Evolutionary conservation across 2,797 vertebrate genomes (phyloP), one percentile per base, ranked within the genome.

Genomic region (Spondyliosoma cantharus): DNA sequence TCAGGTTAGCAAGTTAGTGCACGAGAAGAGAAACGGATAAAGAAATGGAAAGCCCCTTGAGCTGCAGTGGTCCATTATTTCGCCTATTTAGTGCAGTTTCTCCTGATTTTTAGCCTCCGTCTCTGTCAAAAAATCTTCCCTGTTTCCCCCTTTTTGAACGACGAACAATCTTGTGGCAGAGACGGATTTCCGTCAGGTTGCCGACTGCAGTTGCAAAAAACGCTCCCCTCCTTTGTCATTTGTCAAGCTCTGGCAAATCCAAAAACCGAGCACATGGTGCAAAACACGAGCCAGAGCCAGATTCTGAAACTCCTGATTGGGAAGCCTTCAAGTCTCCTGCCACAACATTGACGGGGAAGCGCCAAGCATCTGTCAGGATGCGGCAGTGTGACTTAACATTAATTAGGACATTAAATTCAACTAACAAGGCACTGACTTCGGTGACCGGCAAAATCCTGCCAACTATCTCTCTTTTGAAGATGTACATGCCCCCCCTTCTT

Each of bases 341-440:
- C 54, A 72, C 67, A 71, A 58, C 17, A 19, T 78, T 2, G 9
- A 69, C 17, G 61, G 24, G 57, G 56, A 16, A 2, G 14, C n/a
- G 85, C 86, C 85, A 81, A 84, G 74, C 67, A 74, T 84, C 81
- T 87, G 87, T 78, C 71, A 54, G 70, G 66, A 54, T 22, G 53
- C 63, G 37, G 52, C 57, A 49, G 50, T 74, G 88, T 78, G 59
- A 71, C 70, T 76, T 79, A 68, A 67, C 27, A 25, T 46, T 78
- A 52, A 71, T 76, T 72, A 84, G 76, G 64, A 45, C 27, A 20
- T 80, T 76, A 2, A 56, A 81, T 56, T 85, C 37, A 46, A 71
- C 61, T 53, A 86, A 81, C 76, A 69, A 79, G 67, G 46, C 37
- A 22, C 15, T 46, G 49, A 69, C 24, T 45, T 83, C 49, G 37